Base-by-base conservation (phyloP, 2,113 vertebrate species). In the Ceyx margarethae region DNA sequence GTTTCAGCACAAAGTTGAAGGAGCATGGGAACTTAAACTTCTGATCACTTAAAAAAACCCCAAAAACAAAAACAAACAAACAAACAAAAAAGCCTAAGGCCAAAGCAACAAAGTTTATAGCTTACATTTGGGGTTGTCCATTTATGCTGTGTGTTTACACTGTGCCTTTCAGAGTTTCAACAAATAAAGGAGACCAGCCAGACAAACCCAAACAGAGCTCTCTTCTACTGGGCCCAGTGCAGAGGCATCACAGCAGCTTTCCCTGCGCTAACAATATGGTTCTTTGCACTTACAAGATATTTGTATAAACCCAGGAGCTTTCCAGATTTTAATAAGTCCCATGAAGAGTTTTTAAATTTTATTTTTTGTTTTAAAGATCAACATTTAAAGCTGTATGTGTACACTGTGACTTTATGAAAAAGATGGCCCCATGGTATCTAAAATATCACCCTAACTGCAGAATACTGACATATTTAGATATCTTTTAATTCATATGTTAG, bases 401-500 rank as follows among this genome's bases (percentile, higher is more conserved):
- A 28, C 8, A 3, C 8, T 25, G 22, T 13, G 51, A 57, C 18
- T 64, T 65, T 3, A 9, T 10, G 40, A 37, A 26, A 58, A 54
- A 62, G 42, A 85, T 73, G 46, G 46, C 31, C 54, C 48, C 3
- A 0, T 28, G 48, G 10, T 48, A 40, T 37, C 42, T 71, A 8
- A 29, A 46, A 65, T 19, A 42, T 14, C 67, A 81, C 26, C 37
- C 33, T 3, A 77, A 67, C 22, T 82, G 60, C 78, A 69, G 56
- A 87, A 71, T 26, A 22, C 28, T 62, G 80, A 82, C 54, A 69
- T 37, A 46, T 91, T 93, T 89, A 85, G 62, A 57, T 28, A 45
- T 78, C 15, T 53, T 95, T 96, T 92, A 93, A 93, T 94, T 95
- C 93, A 92, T 60, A 51, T 19, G 76, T 31, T 71, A 64, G 54